These are phyloP conservation scores for Atlantisia rogersi DNA, from an alignment of 2,113 vertebrate species.

Conservation along the genomic window DNA sequence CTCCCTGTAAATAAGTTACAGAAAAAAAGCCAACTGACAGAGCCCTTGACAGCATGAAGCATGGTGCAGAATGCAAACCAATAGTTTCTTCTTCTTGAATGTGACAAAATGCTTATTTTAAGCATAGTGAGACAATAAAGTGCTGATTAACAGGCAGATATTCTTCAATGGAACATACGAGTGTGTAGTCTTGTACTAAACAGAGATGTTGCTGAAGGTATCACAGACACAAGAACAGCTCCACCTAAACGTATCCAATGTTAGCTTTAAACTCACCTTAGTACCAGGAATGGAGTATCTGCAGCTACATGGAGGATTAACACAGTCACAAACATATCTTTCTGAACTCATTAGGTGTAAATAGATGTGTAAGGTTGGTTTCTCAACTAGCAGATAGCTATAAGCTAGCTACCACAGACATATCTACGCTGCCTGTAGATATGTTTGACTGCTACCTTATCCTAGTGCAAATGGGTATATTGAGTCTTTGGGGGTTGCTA, in stretches of 20 bases:
- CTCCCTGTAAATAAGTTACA: slow-evolving; percentile 17
- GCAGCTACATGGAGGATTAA: background rate
- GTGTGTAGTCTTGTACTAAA: background rate
- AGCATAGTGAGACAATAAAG: slow-evolving; percentile 54
- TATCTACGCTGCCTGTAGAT: rapidly evolving
- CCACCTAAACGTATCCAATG: background rate
- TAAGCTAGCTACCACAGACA: background rate
- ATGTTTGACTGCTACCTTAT: background rate
- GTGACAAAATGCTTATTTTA: slow-evolving; percentile 60
- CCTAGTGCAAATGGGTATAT: background rate
- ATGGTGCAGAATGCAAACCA: slow-evolving; percentile 45
- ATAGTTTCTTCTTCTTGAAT: slow-evolving; percentile 32
- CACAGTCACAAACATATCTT: background rate
- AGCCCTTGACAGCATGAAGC: slow-evolving; percentile 48
- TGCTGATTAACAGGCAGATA: slow-evolving; percentile 47
- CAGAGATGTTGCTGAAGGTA: slow-evolving; percentile 18
- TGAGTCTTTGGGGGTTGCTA: background rate
- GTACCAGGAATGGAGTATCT: background rate
- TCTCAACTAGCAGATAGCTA: background rate
- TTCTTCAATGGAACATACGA: slow-evolving; percentile 21
- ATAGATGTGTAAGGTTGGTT: background rate
- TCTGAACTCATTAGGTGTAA: background rate
- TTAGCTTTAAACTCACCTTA: background rate
- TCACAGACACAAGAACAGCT: background rate
- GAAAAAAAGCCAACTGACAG: slow-evolving; percentile 54